Base-by-base conservation (phyloP, 2,797 vertebrate species). In the Falco biarmicus region DNA sequence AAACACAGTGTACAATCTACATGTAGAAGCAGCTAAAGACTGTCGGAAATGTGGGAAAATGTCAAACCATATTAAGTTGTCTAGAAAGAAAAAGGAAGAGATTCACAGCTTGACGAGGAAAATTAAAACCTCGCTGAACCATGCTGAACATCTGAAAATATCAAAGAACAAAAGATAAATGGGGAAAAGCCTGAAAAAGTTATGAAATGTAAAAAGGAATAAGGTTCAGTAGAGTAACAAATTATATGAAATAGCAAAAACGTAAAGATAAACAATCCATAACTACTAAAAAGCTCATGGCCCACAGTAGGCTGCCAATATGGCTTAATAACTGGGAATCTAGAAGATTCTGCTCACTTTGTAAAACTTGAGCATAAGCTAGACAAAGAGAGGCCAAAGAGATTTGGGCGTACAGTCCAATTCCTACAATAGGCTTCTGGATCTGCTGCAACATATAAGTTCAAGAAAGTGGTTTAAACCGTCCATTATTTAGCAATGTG, bases 71-170 rank as follows among this genome's bases (percentile, higher is more conserved):
- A 91, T 95, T 96, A 94, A 89, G 81, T 31, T 66, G 54, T 73
- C 60, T 87, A 77, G 82, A 93, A 93, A 84, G 82, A 89, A 94
- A 93, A 95, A 87, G 76, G 48, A 94, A 96, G 87, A 96, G 48
- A n/a, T 93, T 95, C 85, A 84, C 70, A 91, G 76, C 37, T 91
- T 95, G 91, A 97, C 96, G 79, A 96, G 87, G 63, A 89, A 96
- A 95, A 96, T 96, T 96, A 95, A 95, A 97, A 94, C 93, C 79
- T 86, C 87, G 29, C 90, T 84, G 92, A 95, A 90, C 78, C 50
- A 66, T n/a, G 9, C 20, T 47, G 83, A 92, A 90, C 66, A 91
- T 80, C 82, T 87, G 89, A 95, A 96, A 93, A 96, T 96, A 96
- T 68, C 69, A 95, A 88, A 84, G 56, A 94, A 94, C 18, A 94